Evolutionary conservation across 2,113 vertebrate species (phyloP).

Genomic region (Chlorodrepanis virens): DNA sequence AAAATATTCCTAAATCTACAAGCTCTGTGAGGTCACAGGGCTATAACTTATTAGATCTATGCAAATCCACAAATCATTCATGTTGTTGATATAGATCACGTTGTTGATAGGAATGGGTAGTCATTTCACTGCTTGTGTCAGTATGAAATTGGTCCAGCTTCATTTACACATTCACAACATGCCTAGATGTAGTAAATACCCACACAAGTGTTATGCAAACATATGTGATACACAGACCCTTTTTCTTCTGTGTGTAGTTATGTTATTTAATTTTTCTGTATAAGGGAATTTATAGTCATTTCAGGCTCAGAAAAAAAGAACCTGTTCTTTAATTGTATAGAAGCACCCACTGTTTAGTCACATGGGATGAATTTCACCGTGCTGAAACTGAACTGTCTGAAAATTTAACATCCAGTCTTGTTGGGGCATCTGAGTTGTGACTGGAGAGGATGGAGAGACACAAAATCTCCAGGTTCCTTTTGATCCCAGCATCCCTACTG

Average conservation of each 20-base stretch:
- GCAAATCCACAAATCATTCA: not conserved
- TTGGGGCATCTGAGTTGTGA: rapidly evolving
- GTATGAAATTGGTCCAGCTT: not conserved
- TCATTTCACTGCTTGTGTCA: not conserved
- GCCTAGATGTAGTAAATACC: not conserved
- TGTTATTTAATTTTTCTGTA: not conserved
- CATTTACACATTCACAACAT: not conserved
- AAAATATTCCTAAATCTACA: not conserved
- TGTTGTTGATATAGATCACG: rapidly evolving
- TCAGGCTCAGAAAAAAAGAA: not conserved
- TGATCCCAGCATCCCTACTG: not conserved
- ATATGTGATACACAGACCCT: not conserved
- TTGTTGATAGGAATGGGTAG: not conserved
- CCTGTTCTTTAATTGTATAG: not conserved
- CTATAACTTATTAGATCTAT: not conserved
- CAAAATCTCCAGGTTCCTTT: not conserved
- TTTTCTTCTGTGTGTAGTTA: not conserved
- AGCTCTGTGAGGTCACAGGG: not conserved
- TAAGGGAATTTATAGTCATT: not conserved
- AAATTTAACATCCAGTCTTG: not conserved
- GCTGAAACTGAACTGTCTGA: not conserved
- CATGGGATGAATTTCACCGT: not conserved
- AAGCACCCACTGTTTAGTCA: not conserved
- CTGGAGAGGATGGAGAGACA: not conserved
- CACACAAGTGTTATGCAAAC: not conserved